phyloP scores from a whole-genome alignment of 2,888 invertebrate species.

The Glyphotaelius pellucidus region DNA sequence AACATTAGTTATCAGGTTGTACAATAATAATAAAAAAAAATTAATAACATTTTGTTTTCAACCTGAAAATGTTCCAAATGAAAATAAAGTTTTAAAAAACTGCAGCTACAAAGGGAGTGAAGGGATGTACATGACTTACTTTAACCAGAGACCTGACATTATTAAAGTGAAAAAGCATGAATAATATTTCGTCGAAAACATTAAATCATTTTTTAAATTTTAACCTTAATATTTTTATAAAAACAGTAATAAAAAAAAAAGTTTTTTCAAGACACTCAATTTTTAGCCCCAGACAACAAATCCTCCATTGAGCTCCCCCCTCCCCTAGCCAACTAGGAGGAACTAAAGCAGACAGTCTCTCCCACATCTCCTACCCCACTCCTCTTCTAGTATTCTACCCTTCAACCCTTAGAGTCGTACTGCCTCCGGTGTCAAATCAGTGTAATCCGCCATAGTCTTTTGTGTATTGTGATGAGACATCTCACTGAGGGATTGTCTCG shows the following conservation, averaged over 20 bases:
- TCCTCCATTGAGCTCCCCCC: background rate
- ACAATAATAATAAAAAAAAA: too few species aligned
- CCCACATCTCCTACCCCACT: background rate
- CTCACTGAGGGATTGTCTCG: background rate
- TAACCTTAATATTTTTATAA: too few species aligned
- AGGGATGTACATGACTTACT: too few species aligned
- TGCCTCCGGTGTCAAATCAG: conserved; percentile 4
- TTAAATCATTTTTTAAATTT: too few species aligned
- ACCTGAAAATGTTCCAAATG: too few species aligned
- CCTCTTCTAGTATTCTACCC: background rate
- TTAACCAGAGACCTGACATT: too few species aligned
- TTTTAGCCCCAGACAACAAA: conserved; percentile 3
- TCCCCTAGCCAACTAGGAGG: background rate
- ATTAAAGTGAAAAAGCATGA: too few species aligned
- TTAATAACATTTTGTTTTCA: too few species aligned
- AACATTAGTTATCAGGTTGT: too few species aligned
- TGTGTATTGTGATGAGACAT: background rate
- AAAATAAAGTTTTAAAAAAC: too few species aligned
- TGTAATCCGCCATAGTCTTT: background rate
- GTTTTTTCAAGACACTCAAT: background rate
- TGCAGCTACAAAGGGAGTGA: too few species aligned
- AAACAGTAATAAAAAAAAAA: background rate
- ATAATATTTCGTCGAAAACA: too few species aligned
- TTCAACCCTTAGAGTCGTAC: background rate
- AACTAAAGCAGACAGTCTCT: conserved; percentile 17